These are phyloP conservation scores for Mus musculus DNA, from an alignment of 2,113 vertebrate species.

Conservation along the genomic window DNA sequence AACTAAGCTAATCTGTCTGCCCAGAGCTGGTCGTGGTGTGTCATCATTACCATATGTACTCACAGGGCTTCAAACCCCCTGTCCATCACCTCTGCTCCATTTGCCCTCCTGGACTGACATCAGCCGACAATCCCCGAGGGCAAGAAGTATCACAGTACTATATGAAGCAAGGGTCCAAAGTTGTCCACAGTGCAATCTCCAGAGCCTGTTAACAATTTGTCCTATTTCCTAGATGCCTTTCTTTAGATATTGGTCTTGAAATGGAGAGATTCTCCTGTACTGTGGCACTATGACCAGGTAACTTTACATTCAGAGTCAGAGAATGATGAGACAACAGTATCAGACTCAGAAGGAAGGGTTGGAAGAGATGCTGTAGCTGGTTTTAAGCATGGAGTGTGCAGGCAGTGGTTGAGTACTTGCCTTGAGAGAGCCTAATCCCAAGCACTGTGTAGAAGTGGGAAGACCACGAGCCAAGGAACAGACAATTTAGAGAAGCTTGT, in stretches of 20 bases:
- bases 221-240: not conserved
- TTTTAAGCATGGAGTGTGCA: not conserved
- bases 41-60: no score
- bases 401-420: not conserved
- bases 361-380: not conserved
- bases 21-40: no score
- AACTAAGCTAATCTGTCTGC: no score
- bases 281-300: not conserved
- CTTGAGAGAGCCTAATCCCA: not conserved
- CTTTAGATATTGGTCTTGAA: not conserved
- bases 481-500: not conserved
- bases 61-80: no score
- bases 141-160: not conserved
- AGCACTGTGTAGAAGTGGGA: not conserved
- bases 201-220: not conserved
- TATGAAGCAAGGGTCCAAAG: conserved; percentile 1
- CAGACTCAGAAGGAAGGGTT: not conserved
- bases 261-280: not conserved
- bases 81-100: not conserved
- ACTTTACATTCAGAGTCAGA: not conserved
- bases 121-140: no score
- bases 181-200: not conserved
- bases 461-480: not conserved
- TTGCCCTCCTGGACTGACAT: no score
- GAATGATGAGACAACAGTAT: not conserved